These are phyloP conservation scores for Hemaris fuciformis DNA, from an alignment of 2,888 invertebrate species.

Conservation along the genomic window DNA sequence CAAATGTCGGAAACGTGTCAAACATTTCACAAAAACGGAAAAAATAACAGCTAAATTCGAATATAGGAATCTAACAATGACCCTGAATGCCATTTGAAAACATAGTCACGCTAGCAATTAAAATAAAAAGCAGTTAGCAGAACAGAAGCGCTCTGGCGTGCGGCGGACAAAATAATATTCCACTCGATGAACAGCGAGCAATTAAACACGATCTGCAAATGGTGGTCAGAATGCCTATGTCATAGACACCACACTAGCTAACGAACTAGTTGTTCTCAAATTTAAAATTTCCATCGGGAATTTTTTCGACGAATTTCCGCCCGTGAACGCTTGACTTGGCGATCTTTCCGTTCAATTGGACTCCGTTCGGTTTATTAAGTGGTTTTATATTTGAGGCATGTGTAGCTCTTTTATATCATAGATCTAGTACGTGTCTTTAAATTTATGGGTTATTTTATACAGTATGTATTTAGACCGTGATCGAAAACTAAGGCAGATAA, in stretches of 20 bases:
- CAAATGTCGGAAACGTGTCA: too few relatives aligned
- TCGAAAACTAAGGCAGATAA: too few relatives aligned
- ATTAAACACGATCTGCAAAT: conserved; percentile 24
- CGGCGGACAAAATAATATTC: neutral
- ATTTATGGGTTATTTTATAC: neutral
- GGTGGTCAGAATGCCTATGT: conserved; percentile 22
- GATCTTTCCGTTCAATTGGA: neutral
- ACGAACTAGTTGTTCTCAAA: conserved; percentile 24
- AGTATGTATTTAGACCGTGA: too few relatives aligned
- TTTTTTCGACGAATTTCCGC: neutral
- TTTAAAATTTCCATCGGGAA: neutral
- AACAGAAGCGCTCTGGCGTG: neutral
- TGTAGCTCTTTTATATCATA: neutral
- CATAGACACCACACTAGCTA: conserved; percentile 21
- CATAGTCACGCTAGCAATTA: neutral
- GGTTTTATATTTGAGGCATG: neutral
- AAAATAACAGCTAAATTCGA: neutral
- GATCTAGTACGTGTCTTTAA: neutral
- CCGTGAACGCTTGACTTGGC: neutral
- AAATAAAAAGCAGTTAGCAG: neutral
- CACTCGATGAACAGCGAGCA: conserved; percentile 18
- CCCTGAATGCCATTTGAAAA: neutral
- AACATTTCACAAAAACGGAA: neutral
- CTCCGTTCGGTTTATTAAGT: neutral
- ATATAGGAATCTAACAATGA: neutral